Base-by-base conservation (phyloP, 2,113 vertebrate species). In the Psilopogon haemacephalus region DNA sequence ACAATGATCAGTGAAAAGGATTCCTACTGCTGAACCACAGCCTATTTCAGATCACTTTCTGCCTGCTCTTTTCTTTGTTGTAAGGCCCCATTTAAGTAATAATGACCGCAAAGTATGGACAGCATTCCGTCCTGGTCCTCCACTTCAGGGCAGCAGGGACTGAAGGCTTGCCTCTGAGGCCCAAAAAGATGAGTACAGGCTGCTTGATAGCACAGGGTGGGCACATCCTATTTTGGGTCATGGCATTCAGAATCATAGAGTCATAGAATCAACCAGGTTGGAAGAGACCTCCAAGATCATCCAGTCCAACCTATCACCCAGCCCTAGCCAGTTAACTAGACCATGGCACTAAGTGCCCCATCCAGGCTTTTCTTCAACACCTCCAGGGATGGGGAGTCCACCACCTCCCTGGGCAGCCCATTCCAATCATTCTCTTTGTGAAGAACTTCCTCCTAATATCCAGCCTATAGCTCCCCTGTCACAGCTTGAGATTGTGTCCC, bases 21-120 rank as follows among this genome's bases (percentile, higher is more conserved):
- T 86, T 70, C 86, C 73, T 81, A 77, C 48, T 88, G 70, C 88
- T 88, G 86, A 92, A 60, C 65, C 21, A 54, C 65, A 86, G 44
- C 56, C 62, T 55, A 32, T 79, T 91, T 90, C 90, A 84, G 88
- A 88, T 95, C 79, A 27, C 80, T 95, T 92, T 78, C 19, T 3
- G 14, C 50, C 48, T 37, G n/a, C 67, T 81, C n/a, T 90, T 71
- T 65, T 48, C 82, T 93, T 73, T 77, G 37, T 83, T 65, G 8
- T 60, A 42, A 44, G 60, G 33, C 32, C 21, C 23, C 11, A 42
- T 89, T 58, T 60, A 1, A 5, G 44, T 28, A 76, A 23, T 55
- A 76, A 65, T 0, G 6, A 44, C 73, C 52, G 46, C 38, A 65
- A 46, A 73, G 28, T 37, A 12, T 5, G 20, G 40, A 46, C 18